Percentiles rank a stretch among this genome's conserved stretches.
Conservation (phyloP, 2,888 invertebrate species). For the Alitta virens region DNA sequence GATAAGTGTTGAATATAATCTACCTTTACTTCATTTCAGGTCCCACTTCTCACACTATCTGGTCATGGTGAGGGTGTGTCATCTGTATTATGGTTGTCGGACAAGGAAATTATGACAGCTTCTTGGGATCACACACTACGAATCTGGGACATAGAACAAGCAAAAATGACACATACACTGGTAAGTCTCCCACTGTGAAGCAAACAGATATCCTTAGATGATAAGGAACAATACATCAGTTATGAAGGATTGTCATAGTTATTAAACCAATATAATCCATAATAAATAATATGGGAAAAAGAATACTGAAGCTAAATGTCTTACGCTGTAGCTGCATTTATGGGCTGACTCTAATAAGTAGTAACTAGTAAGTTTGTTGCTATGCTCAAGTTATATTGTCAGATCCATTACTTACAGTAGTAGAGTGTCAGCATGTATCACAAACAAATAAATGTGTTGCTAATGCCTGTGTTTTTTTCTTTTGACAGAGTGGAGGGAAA, state of each 20-base stretch:
- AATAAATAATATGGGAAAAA: no score
- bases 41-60: constrained; percentile 79
- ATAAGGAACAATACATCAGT: no score
- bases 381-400: no score
- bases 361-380: background rate
- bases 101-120: constrained; percentile 74
- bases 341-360: background rate
- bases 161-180: constrained; percentile 78
- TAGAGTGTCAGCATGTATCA: no score
- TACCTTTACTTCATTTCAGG: constrained; percentile 31
- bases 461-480: background rate
- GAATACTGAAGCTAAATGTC: no score
- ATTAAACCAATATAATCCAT: no score
- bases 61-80: constrained; percentile 92
- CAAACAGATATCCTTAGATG: no score
- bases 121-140: constrained; percentile 96
- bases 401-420: no score
- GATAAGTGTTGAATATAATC: no score
- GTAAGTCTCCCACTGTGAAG: no score
- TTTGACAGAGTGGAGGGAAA: constrained; percentile 71
- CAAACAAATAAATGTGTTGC: background rate
- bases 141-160: constrained; percentile 87
- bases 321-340: no score
- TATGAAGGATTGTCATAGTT: no score
- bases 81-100: constrained; percentile 79